Base-by-base conservation (phyloP, 2,113 vertebrate genomes). In the Sebastes fasciatus region DNA sequence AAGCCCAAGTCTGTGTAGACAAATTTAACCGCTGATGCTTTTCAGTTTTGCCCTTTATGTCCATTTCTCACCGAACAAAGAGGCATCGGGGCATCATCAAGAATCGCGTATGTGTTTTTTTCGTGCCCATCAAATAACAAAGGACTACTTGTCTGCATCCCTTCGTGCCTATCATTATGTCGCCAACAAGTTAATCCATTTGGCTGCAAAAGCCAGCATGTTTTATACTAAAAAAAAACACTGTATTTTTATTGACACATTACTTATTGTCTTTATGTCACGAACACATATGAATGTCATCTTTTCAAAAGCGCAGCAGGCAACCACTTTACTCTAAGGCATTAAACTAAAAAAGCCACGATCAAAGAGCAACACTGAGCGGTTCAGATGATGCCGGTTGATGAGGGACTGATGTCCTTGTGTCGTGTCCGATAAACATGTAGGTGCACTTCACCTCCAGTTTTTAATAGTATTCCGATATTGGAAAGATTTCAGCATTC, bases 41-140 rank as follows among this genome's bases (percentile, higher is more conserved):
- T 90, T 91, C 85, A 77, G 70, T 90, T 85, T 86, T 79, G 76
- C 65, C 76, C 86, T 84, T 92, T 88, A 79, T 85, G 75, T 84
- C 86, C 69, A 70, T 89, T 89, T 74, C 60, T 83, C 62, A 61
- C 19, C 42, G 72, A 79, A 86, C 72, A 90, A 79, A 84, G 73
- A 83, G 80, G 60, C 81, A 62, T 19, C 3, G 0, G 67, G n/a
- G 75, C 65, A 74, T 74, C 64, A 48, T 86, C 57, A 48, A 51
- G 51, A 72, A 51, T 67, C n/a, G 19, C 1, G 16, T 51, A 42
- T 51, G 26, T 34, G 61, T 90, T 88, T 61, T 71, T 86, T 84
- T 88, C 71, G 84, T 63, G 77, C 55, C 74, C 70, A 80, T 82
- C 77, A 79, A 77, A 82, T 61, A 55, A 80, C 67, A 73, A 74